Base-by-base conservation (phyloP, 2,113 vertebrate genomes). In the Talpa occidentalis region DNA sequence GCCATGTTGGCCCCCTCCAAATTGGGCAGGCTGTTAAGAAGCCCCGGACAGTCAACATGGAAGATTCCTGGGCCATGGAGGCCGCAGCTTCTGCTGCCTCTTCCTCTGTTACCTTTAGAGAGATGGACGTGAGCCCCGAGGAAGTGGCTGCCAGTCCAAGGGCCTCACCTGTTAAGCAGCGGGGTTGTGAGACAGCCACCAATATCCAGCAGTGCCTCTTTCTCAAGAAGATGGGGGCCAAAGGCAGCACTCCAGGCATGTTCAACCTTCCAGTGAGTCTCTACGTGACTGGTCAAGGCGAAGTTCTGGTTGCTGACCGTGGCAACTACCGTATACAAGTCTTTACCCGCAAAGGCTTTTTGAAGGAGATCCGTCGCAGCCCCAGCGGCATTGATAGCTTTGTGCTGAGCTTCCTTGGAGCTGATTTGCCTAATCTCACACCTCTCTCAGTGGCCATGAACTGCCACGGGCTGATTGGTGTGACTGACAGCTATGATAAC, bases 401-500 rank as follows among this genome's bases (percentile, higher is more conserved):
- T 3, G 99, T 99, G 60, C 93, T 99, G 83, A 99, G 99, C 96
- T 99, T 99, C 96, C 98, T 99, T 0, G 99, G 99, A 3, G 99
- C 99, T 0, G 99, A 99, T 86, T 76, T 99, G 88, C 99, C 99
- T 47, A 99, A 99, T 94, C 95, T 99, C 90, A 99, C 99, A 12
- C 99, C 99, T 0, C 98, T 99, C 56, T 99, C 99, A 1, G 99
- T 99, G 82, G 99, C 99, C 69, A 99, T 99, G 98, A 99, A 99
- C 59, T 98, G 98, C 90, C 99, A 99, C 0, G 99, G 99, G 42
- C 98, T 99, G 79, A 99, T 99, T 3, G 99, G 99, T 0, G 98
- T 99, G 96, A 99, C 99, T 0, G 99, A 99, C 97, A 99, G 99
- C 98, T 99, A 99, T 0, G 99, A 99, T 95, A 99, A 99, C 96